Evolutionary conservation across 2,888 invertebrate species (phyloP).

Genomic region (Callyntrura guangdongensis): DNA sequence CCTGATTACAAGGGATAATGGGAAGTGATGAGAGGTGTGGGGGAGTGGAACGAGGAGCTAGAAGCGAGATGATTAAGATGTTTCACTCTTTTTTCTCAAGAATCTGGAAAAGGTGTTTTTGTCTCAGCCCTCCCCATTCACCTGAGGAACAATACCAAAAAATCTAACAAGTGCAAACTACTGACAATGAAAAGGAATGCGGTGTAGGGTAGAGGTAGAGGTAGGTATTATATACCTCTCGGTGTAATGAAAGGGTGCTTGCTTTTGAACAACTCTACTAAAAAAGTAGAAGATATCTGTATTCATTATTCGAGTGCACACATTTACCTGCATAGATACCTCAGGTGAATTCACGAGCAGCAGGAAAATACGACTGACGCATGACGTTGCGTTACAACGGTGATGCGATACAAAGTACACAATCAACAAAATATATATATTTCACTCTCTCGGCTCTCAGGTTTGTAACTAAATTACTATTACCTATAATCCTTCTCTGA

Average conservation of each 20-base stretch:
- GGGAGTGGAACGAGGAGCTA: conserved; percentile 47
- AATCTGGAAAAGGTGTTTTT: conserved; percentile 78
- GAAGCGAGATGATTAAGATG: conserved; percentile 72
- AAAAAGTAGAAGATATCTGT: background rate
- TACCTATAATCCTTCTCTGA: conserved; percentile 52
- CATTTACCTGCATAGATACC: background rate
- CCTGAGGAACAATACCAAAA: conserved; percentile 68
- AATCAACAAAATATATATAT: background rate
- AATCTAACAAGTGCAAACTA: conserved; percentile 47
- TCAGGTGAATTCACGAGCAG: background rate
- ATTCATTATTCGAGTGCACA: conserved; percentile 13
- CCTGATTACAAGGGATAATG: conserved; percentile 74
- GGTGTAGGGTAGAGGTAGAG: conserved; percentile 1
- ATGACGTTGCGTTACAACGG: background rate
- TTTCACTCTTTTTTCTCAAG: conserved; percentile 67
- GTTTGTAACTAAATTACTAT: background rate
- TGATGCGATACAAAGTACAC: conserved; percentile 4
- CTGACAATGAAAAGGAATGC: conserved; percentile 70
- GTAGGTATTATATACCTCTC: background rate
- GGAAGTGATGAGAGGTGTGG: conserved; percentile 74
- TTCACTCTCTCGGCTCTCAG: background rate
- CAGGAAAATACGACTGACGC: background rate
- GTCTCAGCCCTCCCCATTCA: conserved; percentile 78
- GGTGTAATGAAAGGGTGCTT: background rate
- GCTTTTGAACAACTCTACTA: conserved; percentile 12